Conservation (phyloP, 2,888 invertebrate genomes). For the Eupithecia subfuscata region DNA sequence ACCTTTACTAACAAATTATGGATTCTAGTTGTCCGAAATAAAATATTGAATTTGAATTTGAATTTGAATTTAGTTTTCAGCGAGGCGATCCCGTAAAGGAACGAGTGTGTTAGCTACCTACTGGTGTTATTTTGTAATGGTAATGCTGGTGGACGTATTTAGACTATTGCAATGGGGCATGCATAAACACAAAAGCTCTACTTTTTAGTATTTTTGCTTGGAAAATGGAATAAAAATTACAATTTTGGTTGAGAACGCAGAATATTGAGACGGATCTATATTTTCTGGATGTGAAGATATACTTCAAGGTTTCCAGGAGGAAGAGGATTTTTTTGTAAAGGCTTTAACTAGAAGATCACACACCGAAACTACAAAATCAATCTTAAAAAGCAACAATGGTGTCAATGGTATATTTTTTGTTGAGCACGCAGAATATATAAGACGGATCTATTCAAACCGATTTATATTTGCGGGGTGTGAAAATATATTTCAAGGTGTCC, state of each 20-base stretch:
- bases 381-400: neutral
- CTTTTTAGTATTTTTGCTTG: neutral
- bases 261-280: neutral
- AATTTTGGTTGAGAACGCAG: no score
- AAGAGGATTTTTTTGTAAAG: neutral
- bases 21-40: no score
- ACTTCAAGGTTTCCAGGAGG: neutral
- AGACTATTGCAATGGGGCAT: slow-evolving; percentile 3
- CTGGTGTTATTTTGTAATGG: slow-evolving; percentile 48
- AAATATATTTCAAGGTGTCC: neutral
- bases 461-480: neutral
- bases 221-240: neutral
- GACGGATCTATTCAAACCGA: neutral
- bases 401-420: no score
- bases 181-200: neutral
- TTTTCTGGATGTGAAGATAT: neutral
- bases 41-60: no score
- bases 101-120: slow-evolving; percentile 23
- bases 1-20: no score
- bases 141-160: slow-evolving; percentile 36
- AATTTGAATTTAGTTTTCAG: slow-evolving; percentile 49
- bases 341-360: neutral
- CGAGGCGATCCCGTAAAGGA: slow-evolving; percentile 45
- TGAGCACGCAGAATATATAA: neutral
- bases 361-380: neutral